Evolutionary conservation across 2,797 vertebrate genomes (phyloP).

Genomic region (Hyperoplus lanceolatus): DNA sequence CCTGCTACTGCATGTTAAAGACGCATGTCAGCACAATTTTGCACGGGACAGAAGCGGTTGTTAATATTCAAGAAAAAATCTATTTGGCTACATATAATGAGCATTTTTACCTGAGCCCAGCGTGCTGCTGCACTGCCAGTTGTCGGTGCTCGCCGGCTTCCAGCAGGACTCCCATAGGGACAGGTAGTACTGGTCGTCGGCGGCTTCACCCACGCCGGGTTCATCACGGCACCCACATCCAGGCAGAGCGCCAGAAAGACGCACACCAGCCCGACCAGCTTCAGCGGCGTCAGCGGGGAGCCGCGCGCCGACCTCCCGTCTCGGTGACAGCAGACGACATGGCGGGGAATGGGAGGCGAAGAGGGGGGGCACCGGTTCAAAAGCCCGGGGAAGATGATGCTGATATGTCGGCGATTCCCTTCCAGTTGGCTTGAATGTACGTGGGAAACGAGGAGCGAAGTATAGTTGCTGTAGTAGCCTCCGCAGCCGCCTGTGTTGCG

Average conservation of each 20-base stretch:
- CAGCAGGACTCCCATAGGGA: constrained; percentile 97
- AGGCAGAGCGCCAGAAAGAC: constrained; percentile 96
- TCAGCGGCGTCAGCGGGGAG: constrained; percentile 94
- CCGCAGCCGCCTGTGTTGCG: constrained; percentile 52
- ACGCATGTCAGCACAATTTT: constrained; percentile 1
- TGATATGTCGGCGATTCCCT: constrained; percentile 1
- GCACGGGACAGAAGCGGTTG: constrained; percentile 3
- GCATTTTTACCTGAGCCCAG: constrained; percentile 89
- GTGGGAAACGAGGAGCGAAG: neutral
- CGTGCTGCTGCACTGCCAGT: constrained; percentile 94
- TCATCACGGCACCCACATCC: constrained; percentile 95
- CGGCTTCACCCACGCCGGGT: constrained; percentile 98
- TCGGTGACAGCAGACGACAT: constrained; percentile 94
- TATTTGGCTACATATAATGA: neutral
- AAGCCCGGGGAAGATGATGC: neutral
- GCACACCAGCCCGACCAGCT: constrained; percentile 95
- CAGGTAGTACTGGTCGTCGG: constrained; percentile 96
- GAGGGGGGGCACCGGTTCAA: neutral
- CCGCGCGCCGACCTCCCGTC: constrained; percentile 90
- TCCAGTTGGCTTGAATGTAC: neutral
- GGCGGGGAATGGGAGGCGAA: constrained; percentile 35
- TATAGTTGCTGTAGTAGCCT: constrained; percentile 5
- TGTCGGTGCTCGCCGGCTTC: constrained; percentile 88
- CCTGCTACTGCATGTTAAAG: neutral
- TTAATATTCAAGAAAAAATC: neutral